Conservation (phyloP, 2,888 invertebrate genomes). For the Agrochola circellaris region DNA sequence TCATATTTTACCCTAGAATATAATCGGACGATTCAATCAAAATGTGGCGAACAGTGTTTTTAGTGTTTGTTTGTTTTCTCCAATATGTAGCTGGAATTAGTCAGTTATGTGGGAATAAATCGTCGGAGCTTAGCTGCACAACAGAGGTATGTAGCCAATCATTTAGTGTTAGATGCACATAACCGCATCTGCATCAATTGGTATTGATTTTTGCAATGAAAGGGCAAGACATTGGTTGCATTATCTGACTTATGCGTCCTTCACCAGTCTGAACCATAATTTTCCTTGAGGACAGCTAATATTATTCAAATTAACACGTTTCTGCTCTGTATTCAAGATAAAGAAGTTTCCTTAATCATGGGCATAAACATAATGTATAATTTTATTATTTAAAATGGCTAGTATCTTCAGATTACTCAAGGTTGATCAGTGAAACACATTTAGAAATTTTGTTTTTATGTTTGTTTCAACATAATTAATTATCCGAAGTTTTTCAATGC, state of each 20-base stretch:
- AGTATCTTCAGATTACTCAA: conserved; percentile 1
- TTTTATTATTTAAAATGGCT: neutral
- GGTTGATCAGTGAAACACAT: conserved; percentile 22
- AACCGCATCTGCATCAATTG: conserved; percentile 50
- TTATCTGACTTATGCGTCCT: conserved; percentile 59
- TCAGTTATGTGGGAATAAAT: conserved; percentile 79
- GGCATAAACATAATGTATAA: neutral
- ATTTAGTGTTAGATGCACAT: conserved; percentile 8
- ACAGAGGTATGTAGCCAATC: conserved; percentile 77
- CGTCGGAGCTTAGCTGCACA: conserved; percentile 81
- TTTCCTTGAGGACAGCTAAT: conserved; percentile 47
- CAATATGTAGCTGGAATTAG: conserved; percentile 75
- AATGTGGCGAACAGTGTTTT: conserved; percentile 75
- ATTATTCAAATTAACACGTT: conserved; percentile 25
- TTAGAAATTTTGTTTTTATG: conserved; percentile 16
- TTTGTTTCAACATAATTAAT: conserved; percentile 26
- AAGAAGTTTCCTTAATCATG: conserved; percentile 29
- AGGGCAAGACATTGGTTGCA: conserved; percentile 43
- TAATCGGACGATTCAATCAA: conserved; percentile 51
- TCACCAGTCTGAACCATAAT: conserved; percentile 46
- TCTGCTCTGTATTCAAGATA: conserved; percentile 1
- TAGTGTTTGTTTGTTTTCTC: conserved; percentile 74
- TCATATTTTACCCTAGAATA: conserved; percentile 40
- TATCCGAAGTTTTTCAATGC: neutral
- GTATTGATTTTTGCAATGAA: conserved; percentile 70